Evolutionary conservation across 2,888 invertebrate species (phyloP), one percentile per base, ranked within the genome.

Genomic region (Synergus laeviventris): DNA sequence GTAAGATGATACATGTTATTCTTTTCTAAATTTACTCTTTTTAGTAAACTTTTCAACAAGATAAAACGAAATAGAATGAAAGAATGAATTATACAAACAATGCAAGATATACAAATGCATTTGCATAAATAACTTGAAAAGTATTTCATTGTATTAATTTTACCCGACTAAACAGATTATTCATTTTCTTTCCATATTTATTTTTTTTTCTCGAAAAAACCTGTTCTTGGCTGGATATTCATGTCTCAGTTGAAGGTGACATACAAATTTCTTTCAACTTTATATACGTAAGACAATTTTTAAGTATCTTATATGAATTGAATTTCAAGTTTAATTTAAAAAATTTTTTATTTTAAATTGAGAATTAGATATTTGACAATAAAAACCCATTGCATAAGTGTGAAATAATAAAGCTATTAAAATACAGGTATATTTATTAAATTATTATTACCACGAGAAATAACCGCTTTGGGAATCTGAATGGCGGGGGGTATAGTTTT

Each of bases 401-500:
- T 66, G 45, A 73, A 77, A 76, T 42, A 42, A 49, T 42, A 61
- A 39, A 14, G 75, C 75, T 78, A 76, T 78, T 74, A 76, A 77
- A 77, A 77, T 75, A 76, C 16, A 74, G 36, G 18, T 18, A 64
- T 18, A 64, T 18, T 70, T 49, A 70, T 70, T 70, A 81, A 78
- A 78, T 77, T 78, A 62, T 70, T 31, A 31, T 31, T 31, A 76
- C 2, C 1, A 61, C 64, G 61, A 75, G 76, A 76, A 78, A 77
- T 79, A 79, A 73, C 39, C 70, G 66, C 54, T 75, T 75, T 75
- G 74, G 31, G 42, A 31, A 31, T 64, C 74, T 45, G 62, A 61
- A 75, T 38, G 42, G 66, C 75, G 75, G 73, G 79, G 75, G 76
- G 73, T 62, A 42, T 49, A 24, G 16, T 81, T 79, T 81, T 79